phyloP scores from a whole-genome alignment of 92 coral and sea anemone genomes.

The Epizoanthus scotinus region DNA sequence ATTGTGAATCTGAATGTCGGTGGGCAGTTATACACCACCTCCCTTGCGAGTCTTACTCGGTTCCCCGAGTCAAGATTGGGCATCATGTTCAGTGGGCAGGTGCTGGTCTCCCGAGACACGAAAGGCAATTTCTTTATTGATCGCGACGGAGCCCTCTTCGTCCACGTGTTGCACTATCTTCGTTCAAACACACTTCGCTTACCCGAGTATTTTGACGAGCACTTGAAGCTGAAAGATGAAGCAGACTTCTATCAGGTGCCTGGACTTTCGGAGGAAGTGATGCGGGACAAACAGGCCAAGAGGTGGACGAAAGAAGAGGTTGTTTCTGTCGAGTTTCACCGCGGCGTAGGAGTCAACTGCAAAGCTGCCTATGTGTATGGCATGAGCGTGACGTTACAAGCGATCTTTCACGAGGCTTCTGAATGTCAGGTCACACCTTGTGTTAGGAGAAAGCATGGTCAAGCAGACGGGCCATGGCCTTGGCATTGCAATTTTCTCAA shows the following conservation, averaged over 20 bases:
- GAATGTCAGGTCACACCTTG: slow-evolving; percentile 40
- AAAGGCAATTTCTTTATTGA: slow-evolving; percentile 85
- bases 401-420: slow-evolving; percentile 29
- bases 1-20: slow-evolving; percentile 81
- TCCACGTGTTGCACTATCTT: slow-evolving; percentile 73
- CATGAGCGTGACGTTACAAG: slow-evolving; percentile 27
- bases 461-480: slow-evolving; percentile 26
- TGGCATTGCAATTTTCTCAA: slow-evolving; percentile 41
- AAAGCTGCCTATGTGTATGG: slow-evolving; percentile 28
- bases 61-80: slow-evolving; percentile 78
- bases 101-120: slow-evolving; percentile 65
- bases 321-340: slow-evolving; percentile 26
- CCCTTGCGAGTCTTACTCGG: slow-evolving; percentile 72
- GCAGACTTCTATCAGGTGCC: slow-evolving; percentile 83
- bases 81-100: slow-evolving; percentile 86
- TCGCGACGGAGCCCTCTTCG: slow-evolving; percentile 78
- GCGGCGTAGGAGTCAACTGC: slow-evolving; percentile 17
- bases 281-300: slow-evolving; percentile 31
- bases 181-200: slow-evolving; percentile 70
- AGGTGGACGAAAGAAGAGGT: slow-evolving; percentile 35
- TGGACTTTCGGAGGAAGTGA: slow-evolving; percentile 37
- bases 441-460: slow-evolving; percentile 34
- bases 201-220: slow-evolving; percentile 80
- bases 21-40: slow-evolving; percentile 80
- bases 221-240: slow-evolving; percentile 74